phyloP scores from a whole-genome alignment of 2,113 vertebrate genomes.

The Oryzias javanicus region DNA sequence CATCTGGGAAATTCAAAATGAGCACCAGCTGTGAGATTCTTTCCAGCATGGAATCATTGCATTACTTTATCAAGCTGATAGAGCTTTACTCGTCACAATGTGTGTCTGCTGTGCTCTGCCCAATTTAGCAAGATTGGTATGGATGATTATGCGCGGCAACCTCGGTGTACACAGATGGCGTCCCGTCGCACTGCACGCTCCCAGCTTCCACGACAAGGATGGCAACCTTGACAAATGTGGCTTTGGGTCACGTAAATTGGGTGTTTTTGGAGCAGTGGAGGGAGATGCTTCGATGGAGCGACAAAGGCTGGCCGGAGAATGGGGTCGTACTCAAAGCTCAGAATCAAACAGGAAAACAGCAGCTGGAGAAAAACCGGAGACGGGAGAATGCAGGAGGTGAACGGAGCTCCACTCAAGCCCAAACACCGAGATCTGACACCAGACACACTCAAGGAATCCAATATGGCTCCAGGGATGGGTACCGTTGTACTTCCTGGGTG shows the following conservation, averaged over 20 bases:
- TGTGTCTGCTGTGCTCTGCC: constrained; percentile 36
- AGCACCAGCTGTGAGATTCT: constrained; percentile 52
- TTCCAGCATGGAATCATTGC: constrained; percentile 40
- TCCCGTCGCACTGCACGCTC: background rate
- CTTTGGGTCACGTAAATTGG: background rate
- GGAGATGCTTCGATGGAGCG: no score
- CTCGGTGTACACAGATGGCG: constrained; percentile 40
- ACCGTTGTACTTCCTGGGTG: no score
- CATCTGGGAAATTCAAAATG: constrained; percentile 37
- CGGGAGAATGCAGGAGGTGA: no score
- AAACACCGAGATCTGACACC: no score
- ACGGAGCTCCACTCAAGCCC: no score
- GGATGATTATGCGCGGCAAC: constrained; percentile 29
- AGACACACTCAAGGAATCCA: no score
- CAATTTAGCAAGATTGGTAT: constrained; percentile 54
- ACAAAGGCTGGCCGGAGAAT: no score
- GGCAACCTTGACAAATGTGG: background rate
- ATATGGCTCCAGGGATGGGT: no score
- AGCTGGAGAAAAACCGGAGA: background rate
- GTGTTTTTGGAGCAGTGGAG: no score
- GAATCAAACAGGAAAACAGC: background rate
- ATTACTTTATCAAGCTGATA: constrained; percentile 35
- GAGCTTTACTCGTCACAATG: constrained; percentile 32
- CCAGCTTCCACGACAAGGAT: background rate
- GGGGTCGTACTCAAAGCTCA: no score